phyloP scores from a whole-genome alignment of 2,797 vertebrate species.

The Prunella strophiata region DNA sequence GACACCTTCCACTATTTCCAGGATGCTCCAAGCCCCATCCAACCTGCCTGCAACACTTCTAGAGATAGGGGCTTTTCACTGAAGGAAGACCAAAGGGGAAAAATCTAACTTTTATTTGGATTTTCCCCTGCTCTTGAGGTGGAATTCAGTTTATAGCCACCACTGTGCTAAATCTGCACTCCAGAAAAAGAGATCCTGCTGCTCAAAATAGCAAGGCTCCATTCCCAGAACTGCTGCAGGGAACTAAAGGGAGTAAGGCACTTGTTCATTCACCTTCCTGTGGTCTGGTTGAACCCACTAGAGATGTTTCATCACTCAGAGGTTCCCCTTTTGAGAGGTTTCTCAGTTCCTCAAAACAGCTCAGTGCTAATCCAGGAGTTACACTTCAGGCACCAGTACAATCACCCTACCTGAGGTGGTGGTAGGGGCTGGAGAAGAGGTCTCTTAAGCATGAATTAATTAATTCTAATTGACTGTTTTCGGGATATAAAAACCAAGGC shows the following conservation, averaged over 20 bases:
- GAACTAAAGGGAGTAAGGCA: not conserved
- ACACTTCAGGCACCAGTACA: not conserved
- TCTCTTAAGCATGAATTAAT: not conserved
- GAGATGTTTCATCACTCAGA: not conserved
- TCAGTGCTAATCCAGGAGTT: not conserved
- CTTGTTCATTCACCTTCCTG: not conserved
- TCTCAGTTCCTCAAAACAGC: not conserved
- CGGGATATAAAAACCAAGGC: not conserved
- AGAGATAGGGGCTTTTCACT: conserved; percentile 78
- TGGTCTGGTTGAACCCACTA: not conserved
- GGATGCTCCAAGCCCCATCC: rapidly evolving
- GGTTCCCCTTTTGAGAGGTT: not conserved
- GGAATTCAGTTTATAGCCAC: not conserved
- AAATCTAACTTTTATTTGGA: not conserved
- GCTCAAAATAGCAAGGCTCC: not conserved
- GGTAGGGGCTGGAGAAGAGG: not conserved
- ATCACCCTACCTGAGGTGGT: not conserved
- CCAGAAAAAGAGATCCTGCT: not conserved
- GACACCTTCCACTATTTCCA: not conserved
- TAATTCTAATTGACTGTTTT: not conserved
- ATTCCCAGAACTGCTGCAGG: not conserved
- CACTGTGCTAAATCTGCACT: not conserved
- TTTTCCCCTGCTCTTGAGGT: not conserved
- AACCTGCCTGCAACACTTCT: not conserved
- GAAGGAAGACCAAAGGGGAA: not conserved